Evolutionary conservation across 2,797 vertebrate species (phyloP), one percentile per base, ranked within the genome.

Genomic region (Cryptoprocta ferox): DNA sequence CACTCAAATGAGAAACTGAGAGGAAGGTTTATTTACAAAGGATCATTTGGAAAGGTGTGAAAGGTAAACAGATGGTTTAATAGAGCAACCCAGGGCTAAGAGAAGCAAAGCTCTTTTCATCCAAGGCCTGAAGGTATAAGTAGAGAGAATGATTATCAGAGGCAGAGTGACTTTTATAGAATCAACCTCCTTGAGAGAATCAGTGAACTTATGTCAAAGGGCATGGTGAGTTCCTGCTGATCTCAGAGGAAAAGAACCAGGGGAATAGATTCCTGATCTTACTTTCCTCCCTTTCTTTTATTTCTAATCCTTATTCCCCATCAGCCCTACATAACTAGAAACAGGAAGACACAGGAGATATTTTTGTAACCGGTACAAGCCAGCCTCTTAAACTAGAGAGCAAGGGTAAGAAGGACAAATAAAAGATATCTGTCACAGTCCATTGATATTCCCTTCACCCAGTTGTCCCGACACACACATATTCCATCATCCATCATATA

Each of bases 141-240:
- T 39, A 19, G 18, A 92, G 19, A n/a, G 32, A 76, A 12, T 85
- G 21, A 95, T 32, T 84, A 70, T 11, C 12, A 37, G 3, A 75
- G 39, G 18, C 8, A 14, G 19, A 66, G 6, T 63, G 37, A 39
- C 13, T 56, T 80, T 3, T 26, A 26, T 32, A 76, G 26, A 65
- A 11, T 14, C 78, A n/a, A 79, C 3, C 1, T 32, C 2, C 4
- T 45, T n/a, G 19, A 68, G 0, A 39, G 45, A 9, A n/a, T 6
- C 45, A 76, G 5, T 42, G 18, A 79, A 65, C 1, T 28, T 73
- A 3, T 30, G 5, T 80, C 50, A 78, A 65, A 75, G 6, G 3
- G 7, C 2, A 37, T 2, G 28, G 1, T 15, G 32, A 42, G 28
- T 3, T 16, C 24, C 50, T 61, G 45, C 7, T 61, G 26, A 11